Evolutionary conservation across 2,888 invertebrate genomes (phyloP), one percentile per base, ranked within the genome.

Genomic region (Agrilus biguttatus): DNA sequence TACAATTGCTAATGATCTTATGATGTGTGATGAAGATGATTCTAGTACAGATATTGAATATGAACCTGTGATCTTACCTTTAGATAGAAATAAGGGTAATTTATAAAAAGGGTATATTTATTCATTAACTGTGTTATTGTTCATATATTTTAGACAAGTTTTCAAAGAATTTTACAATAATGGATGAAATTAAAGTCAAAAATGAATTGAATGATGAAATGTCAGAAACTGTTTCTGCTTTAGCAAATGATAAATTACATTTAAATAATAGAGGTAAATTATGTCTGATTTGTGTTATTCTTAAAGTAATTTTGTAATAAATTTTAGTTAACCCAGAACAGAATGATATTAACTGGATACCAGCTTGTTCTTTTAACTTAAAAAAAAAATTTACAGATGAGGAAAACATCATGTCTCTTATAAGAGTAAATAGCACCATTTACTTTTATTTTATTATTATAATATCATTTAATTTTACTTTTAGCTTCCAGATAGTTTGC

Each of bases 401-500:
- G 37, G 55, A 55, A 44, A 56, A 58, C n/a, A 49, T 49, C n/a
- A 45, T 63, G 41, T 53, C 58, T 12, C 43, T 62, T 33, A 54
- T 62, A 49, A 57, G 51, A 44, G 61, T 62, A 50, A n/a, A n/a
- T n/a, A n/a, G n/a, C n/a, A n/a, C n/a, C 19, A 19, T 19, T 19
- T 19, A 5, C 19, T 19, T 19, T 19, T 5, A 8, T 23, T 8
- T 23, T 23, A 5, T 23, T 6, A 23, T 23, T 23, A 23, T 23
- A 23, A n/a, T n/a, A n/a, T n/a, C n/a, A 5, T 3, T 7, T 8
- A 23, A 23, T 8, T 40, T 52, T 14, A 14, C 32, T 50, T 50
- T 49, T 53, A 63, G 57, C 46, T 66, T 41, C 65, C 65, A 23
- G 56, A 60, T 49, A 58, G 60, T n/a, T 57, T 65, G 49, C 55